Evolutionary conservation across 2,888 invertebrate genomes (phyloP).

Genomic region (Cataglyphis rosenhaueri): DNA sequence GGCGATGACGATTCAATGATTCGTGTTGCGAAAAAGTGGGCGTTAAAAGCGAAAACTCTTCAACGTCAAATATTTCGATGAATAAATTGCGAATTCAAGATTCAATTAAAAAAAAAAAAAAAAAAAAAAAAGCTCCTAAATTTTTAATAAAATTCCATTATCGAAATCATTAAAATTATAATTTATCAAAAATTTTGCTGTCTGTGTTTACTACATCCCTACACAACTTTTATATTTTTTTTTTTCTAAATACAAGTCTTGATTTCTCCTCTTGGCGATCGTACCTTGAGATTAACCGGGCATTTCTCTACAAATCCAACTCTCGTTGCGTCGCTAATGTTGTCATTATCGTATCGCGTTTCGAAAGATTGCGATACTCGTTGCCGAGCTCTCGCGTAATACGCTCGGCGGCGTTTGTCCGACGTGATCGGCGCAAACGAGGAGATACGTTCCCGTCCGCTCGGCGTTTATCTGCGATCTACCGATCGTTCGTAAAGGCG

Average conservation of each 20-base stretch:
- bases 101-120: neutral
- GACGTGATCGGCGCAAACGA: slow-evolving; percentile 82
- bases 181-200: neutral
- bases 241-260: neutral
- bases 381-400: slow-evolving; percentile 64
- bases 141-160: neutral
- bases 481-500: slow-evolving; percentile 67
- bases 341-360: slow-evolving; percentile 61
- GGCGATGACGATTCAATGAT: slow-evolving; percentile 3
- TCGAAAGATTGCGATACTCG: slow-evolving; percentile 60
- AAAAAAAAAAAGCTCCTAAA: neutral
- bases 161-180: neutral
- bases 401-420: slow-evolving; percentile 76
- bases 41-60: slow-evolving; percentile 1
- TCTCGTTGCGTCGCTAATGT: slow-evolving; percentile 65
- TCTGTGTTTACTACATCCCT: neutral
- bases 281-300: slow-evolving; percentile 2
- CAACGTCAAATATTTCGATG: neutral
- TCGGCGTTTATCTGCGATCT: slow-evolving; percentile 78
- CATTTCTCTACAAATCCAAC: slow-evolving; percentile 28
- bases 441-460: slow-evolving; percentile 77
- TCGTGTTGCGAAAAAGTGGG: neutral
- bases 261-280: slow-evolving; percentile 10
- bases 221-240: neutral
- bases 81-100: neutral